Base-by-base conservation (phyloP, 1,140 invertebrate species). In the Orius laevigatus region DNA sequence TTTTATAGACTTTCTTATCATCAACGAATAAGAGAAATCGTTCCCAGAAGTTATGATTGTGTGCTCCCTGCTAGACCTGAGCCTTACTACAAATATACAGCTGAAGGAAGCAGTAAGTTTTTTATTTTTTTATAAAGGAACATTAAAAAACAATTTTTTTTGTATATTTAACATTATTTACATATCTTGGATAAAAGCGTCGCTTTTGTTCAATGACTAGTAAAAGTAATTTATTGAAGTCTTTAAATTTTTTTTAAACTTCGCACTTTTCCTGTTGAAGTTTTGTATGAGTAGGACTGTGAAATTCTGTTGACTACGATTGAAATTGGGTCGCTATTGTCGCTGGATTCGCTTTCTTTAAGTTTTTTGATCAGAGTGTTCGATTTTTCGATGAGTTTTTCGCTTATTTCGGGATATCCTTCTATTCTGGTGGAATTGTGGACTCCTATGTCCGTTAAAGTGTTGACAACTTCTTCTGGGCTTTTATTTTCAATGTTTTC, bases 1-100 rank as follows among this genome's bases (percentile, higher is more conserved):
- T 11, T 16, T 38, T 38, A 38, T 59, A 91, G 91, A 59, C 71
- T 98, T 48, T 95, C 93, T 3, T 98, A 98, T 68, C 81, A 91
- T 65, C 84, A 96, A 64, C 75, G 90, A 61, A 82, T 98, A 46
- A 74, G 76, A 10, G 90, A 96, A 51, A 88, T 94, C 67, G 77
- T 96, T 59, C 92, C 94, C 20, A 79, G 84, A 59, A 71, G 76
- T 11, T 94, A 95, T 65, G 73, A 75, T n/a, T 68, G 75, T 31
- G 72, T 96, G 33, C 73, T 95, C 49, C 95, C 94, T 14, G 63
- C 73, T 8, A 73, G 75, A 61, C 75, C 83, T 1, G 79, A 81
- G 57, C 78, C 84, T 4, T 75, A 79, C 52, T 89, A 84, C 62
- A 90, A 89, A 65, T 89, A 86, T 60, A 71, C 78, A 6, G 75